phyloP scores from a whole-genome alignment of 2,113 vertebrate genomes.

The Hylia prasina region DNA sequence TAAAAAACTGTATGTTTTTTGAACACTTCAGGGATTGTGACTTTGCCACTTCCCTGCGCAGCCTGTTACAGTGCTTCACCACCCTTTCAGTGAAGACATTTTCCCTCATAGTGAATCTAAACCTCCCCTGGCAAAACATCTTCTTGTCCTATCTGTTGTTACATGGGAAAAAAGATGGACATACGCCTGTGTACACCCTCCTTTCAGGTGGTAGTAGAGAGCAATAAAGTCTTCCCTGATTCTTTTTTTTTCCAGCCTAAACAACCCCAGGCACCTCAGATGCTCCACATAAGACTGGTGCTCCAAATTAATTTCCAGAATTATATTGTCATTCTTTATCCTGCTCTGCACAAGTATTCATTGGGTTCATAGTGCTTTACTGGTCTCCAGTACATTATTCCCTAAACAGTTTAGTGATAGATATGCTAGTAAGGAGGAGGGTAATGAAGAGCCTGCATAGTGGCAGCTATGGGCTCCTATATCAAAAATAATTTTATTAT shows the following conservation, averaged over 20 bases:
- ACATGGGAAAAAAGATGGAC: background rate
- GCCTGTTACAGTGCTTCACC: background rate
- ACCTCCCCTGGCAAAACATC: background rate
- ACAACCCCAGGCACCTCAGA: background rate
- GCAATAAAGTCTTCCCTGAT: background rate
- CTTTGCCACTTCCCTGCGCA: background rate
- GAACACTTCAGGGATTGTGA: background rate
- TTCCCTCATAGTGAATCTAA: background rate
- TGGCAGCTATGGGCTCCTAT: background rate
- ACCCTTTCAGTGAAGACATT: background rate
- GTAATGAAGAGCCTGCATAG: background rate
- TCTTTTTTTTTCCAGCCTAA: background rate
- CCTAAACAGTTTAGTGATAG: background rate
- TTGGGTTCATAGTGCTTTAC: background rate
- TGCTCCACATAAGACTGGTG: background rate
- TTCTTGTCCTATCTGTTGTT: background rate
- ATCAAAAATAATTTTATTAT: background rate
- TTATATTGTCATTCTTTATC: background rate
- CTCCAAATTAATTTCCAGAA: background rate
- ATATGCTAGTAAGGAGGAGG: background rate
- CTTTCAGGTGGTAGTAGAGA: background rate
- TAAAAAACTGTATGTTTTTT: background rate
- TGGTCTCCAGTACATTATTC: background rate
- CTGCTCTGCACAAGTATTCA: background rate
- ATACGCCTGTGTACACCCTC: background rate